Percentiles rank a stretch among this genome's conserved stretches.
Evolutionary conservation across 2,797 vertebrate species (phyloP).

Genomic region (Scomberomorus guttatus): DNA sequence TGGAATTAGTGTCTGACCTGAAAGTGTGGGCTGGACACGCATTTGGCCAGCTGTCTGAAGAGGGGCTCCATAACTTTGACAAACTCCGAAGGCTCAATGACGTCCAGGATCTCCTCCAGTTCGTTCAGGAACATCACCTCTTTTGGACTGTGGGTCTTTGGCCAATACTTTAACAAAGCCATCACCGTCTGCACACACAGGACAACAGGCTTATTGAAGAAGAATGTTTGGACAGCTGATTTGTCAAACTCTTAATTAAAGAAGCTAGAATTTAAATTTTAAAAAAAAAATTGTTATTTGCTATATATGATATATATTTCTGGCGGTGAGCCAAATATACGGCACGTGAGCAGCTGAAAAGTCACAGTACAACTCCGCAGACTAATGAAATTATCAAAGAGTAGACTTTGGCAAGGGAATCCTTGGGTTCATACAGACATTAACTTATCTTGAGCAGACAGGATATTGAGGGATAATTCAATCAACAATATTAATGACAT

Average conservation of each 20-base stretch:
- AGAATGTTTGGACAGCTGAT: not conserved
- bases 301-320: no score
- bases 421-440: not conserved
- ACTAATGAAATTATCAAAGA: not conserved
- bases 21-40: slow-evolving; percentile 99
- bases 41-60: slow-evolving; percentile 97
- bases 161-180: slow-evolving; percentile 99
- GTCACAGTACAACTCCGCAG: not conserved
- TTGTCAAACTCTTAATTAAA: not conserved
- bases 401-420: not conserved
- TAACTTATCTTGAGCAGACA: slow-evolving; percentile 1
- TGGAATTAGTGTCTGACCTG: slow-evolving; percentile 86
- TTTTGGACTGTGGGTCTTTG: slow-evolving; percentile 99
- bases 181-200: slow-evolving; percentile 90
- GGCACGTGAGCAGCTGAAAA: not conserved
- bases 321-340: not conserved
- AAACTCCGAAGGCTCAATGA: slow-evolving; percentile 98
- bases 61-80: slow-evolving; percentile 99
- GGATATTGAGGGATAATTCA: slow-evolving; percentile 10
- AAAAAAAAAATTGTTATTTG: not conserved
- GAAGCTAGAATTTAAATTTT: not conserved
- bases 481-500: slow-evolving; percentile 4
- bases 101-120: slow-evolving; percentile 97
- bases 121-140: slow-evolving; percentile 99
- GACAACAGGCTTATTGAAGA: not conserved